Percentiles rank a stretch among this genome's conserved stretches.
These are phyloP conservation scores for Ifrita kowaldi DNA, from an alignment of 2,113 vertebrate species.

Conservation along the genomic window DNA sequence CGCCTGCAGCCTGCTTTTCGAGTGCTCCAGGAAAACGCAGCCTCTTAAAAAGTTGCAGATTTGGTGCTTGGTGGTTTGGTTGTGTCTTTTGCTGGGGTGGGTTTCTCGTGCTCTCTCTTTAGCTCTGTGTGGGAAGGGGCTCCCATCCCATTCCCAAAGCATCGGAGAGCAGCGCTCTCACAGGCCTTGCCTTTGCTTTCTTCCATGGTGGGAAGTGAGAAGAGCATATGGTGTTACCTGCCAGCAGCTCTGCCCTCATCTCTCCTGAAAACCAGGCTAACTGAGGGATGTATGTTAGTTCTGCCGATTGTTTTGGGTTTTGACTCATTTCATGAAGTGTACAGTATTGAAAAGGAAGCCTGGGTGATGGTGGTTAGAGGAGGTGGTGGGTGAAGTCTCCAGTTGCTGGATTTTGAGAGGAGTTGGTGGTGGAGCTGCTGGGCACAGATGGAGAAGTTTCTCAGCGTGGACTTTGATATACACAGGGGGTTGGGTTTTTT, in stretches of 20 bases:
- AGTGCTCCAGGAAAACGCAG: fast-evolving
- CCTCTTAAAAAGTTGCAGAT: neutral
- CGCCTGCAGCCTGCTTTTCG: neutral
- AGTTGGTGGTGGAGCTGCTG: neutral
- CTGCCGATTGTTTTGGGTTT: neutral
- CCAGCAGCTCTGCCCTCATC: neutral
- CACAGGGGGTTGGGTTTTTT: neutral
- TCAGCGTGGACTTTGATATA: neutral
- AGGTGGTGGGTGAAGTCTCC: neutral
- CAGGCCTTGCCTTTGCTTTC: neutral
- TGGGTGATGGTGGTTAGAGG: neutral
- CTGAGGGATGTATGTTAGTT: neutral
- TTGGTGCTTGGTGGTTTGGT: neutral
- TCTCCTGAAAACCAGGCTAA: neutral
- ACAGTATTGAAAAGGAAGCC: neutral
- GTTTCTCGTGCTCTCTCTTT: neutral
- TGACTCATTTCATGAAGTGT: fast-evolving
- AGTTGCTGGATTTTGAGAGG: neutral
- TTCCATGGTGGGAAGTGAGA: neutral
- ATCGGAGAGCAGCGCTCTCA: fast-evolving
- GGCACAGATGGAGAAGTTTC: neutral
- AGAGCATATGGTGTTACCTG: neutral
- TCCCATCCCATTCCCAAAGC: neutral
- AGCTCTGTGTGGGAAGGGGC: neutral
- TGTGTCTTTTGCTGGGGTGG: neutral